phyloP scores from a whole-genome alignment of 2,888 invertebrate genomes.

The Eubasilissa splendida region DNA sequence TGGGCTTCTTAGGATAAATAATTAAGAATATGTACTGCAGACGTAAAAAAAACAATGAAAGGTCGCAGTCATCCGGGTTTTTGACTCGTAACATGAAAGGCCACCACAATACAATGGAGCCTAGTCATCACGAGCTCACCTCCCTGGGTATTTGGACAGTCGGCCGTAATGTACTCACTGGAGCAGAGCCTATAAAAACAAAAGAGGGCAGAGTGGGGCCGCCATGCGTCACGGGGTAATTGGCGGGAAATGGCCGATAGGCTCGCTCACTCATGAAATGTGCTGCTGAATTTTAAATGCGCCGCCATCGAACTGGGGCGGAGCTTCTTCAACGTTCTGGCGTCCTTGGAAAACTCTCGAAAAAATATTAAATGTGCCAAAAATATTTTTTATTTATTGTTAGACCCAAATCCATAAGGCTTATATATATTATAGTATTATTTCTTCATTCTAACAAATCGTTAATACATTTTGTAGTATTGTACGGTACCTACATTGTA shows the following conservation, averaged over 20 bases:
- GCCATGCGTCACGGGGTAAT: slow-evolving; percentile 25
- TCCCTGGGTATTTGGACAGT: neutral
- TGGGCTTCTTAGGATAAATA: no score
- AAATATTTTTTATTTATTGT: no score
- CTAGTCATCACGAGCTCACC: neutral
- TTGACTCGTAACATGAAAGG: neutral
- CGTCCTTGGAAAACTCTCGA: no score
- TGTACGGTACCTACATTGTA: no score
- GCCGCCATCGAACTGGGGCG: neutral
- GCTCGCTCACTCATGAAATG: slow-evolving; percentile 36
- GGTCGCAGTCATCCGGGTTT: neutral
- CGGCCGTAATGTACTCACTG: slow-evolving; percentile 21
- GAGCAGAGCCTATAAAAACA: slow-evolving; percentile 27
- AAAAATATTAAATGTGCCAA: no score
- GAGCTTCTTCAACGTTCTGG: slow-evolving; percentile 17
- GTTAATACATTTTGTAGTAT: no score
- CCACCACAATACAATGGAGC: neutral
- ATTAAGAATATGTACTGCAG: no score
- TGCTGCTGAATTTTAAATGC: slow-evolving; percentile 34
- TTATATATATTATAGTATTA: no score
- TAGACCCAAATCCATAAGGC: no score
- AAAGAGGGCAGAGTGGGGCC: slow-evolving; percentile 17
- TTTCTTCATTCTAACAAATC: no score
- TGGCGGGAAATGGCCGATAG: slow-evolving; percentile 41
- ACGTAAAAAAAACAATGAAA: neutral